These are phyloP conservation scores for Hyposoter didymator DNA, from an alignment of 2,888 invertebrate species.

Conservation along the genomic window DNA sequence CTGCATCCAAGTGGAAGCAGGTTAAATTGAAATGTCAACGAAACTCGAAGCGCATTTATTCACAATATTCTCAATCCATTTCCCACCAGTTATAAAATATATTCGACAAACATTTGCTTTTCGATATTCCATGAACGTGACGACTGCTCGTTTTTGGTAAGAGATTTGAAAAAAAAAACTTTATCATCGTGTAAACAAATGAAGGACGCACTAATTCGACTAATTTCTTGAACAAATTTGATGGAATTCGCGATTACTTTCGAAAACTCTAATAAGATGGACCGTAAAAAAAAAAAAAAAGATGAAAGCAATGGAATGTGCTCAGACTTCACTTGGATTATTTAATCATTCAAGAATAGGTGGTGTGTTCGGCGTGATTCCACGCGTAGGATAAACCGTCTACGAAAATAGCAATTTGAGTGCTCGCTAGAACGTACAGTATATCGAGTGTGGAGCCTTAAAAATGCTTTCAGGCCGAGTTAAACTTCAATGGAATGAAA, in stretches of 20 bases:
- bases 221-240: neutral
- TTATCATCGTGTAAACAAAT: neutral
- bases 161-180: neutral
- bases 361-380: slow-evolving; percentile 34
- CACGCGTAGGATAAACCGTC: slow-evolving; percentile 54
- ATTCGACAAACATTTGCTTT: neutral
- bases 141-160: neutral
- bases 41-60: neutral
- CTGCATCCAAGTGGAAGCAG: slow-evolving; percentile 23
- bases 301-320: neutral
- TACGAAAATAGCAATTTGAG: slow-evolving; percentile 64
- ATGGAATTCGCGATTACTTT: neutral
- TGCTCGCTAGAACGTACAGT: slow-evolving; percentile 17
- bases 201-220: neutral
- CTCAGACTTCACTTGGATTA: slow-evolving; percentile 45
- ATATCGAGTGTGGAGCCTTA: slow-evolving; percentile 33
- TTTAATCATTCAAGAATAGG: slow-evolving; percentile 60
- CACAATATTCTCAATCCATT: slow-evolving; percentile 11
- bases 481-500: slow-evolving; percentile 9
- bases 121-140: neutral
- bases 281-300: neutral
- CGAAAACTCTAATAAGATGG: neutral
- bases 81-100: neutral
- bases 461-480: slow-evolving; percentile 28
- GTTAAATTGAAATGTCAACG: slow-evolving; percentile 27